Conservation (phyloP, 2,888 invertebrate genomes). For the Cephus pygmeus region DNA sequence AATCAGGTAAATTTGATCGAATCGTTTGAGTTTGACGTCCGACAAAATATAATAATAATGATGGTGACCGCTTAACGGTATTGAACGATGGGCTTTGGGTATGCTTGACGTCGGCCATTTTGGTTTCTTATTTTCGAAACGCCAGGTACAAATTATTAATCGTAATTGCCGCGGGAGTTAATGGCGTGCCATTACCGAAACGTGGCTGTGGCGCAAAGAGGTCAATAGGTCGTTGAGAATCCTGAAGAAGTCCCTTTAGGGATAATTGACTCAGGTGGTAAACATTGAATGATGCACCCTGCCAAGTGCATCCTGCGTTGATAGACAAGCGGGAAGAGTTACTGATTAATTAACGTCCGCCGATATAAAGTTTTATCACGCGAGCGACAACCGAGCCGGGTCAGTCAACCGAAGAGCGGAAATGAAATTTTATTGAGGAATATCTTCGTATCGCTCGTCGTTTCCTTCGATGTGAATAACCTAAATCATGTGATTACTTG, state of each 20-base stretch:
- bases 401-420: not conserved
- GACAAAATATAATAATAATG: not conserved
- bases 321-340: not conserved
- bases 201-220: not conserved
- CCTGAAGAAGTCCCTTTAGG: not conserved
- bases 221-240: constrained; percentile 4
- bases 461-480: not conserved
- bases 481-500: not conserved
- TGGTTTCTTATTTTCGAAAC: not conserved
- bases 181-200: not conserved
- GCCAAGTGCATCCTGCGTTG: not conserved
- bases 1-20: not conserved
- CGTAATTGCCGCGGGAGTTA: not conserved
- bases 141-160: not conserved
- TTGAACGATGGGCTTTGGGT: not conserved
- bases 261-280: not conserved
- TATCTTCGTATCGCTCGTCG: not conserved
- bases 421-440: not conserved
- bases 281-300: not conserved
- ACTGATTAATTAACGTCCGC: not conserved
- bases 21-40: not conserved
- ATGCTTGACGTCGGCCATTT: not conserved
- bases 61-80: not conserved
- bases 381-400: not conserved
- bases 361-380: not conserved